These are phyloP conservation scores for Paraescarpia echinospica DNA, from an alignment of 1,140 invertebrate genomes.

Conservation along the genomic window DNA sequence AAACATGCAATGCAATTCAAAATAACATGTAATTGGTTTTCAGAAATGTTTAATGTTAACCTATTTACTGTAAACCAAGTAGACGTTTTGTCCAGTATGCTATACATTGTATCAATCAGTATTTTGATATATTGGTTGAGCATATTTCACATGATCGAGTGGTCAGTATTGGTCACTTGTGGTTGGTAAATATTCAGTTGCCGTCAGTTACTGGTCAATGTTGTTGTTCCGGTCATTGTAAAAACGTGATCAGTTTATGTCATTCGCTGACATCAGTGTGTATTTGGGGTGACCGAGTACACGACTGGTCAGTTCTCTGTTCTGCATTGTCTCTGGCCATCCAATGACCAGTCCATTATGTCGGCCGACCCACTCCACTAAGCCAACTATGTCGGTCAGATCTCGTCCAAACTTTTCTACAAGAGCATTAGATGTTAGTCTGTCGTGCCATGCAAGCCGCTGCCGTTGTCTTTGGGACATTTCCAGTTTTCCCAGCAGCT, in stretches of 20 bases:
- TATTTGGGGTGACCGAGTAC: not conserved
- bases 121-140: no score
- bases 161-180: not conserved
- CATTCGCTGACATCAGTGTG: not conserved
- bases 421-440: not conserved
- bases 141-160: no score
- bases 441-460: not conserved
- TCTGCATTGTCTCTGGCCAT: not conserved
- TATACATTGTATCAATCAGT: no score
- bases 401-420: not conserved
- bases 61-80: no score
- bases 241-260: not conserved
- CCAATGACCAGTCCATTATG: not conserved
- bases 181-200: not conserved
- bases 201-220: not conserved
- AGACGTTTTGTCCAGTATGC: no score
- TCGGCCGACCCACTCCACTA: not conserved
- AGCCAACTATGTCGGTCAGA: not conserved
- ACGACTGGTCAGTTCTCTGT: not conserved
- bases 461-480: not conserved
- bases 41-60: no score
- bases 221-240: not conserved
- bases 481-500: not conserved
- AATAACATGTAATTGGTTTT: no score
- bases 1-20: not conserved